phyloP scores from a whole-genome alignment of 2,797 vertebrate species.

The Anableps anableps region DNA sequence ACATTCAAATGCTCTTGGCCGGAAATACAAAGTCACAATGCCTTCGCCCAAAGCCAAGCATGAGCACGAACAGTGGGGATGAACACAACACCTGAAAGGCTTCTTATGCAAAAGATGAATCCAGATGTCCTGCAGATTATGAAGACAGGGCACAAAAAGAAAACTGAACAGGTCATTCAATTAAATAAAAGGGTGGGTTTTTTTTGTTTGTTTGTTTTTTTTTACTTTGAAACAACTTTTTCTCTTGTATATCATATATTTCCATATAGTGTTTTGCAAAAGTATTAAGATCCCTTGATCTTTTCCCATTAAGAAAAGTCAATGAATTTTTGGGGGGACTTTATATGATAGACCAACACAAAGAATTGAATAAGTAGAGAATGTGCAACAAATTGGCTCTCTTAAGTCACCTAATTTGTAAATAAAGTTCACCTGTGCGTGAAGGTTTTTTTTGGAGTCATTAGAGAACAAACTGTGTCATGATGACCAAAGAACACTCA shows the following conservation, averaged over 20 bases:
- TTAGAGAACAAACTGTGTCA: too few relatives aligned
- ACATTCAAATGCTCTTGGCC: slow-evolving; percentile 43
- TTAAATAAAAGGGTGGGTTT: neutral
- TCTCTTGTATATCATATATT: neutral
- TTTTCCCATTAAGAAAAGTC: neutral
- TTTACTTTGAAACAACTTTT: neutral
- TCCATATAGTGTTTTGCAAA: neutral
- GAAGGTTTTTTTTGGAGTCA: too few relatives aligned
- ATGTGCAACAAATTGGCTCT: too few relatives aligned
- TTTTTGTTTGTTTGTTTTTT: neutral
- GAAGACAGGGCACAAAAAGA: neutral
- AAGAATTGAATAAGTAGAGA: neutral
- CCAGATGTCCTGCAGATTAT: slow-evolving; percentile 28
- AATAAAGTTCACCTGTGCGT: too few relatives aligned
- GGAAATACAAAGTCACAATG: slow-evolving; percentile 32
- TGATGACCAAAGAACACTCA: too few relatives aligned
- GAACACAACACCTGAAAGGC: neutral
- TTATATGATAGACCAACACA: neutral
- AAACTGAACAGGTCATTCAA: neutral
- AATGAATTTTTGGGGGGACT: neutral
- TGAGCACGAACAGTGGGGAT: slow-evolving; percentile 12
- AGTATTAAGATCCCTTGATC: neutral
- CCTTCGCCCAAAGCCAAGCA: slow-evolving; percentile 17
- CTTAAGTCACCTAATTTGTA: too few relatives aligned
- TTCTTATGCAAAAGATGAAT: slow-evolving; percentile 5